Evolutionary conservation across 2,888 invertebrate species (phyloP).

Genomic region (Spodoptera littoralis): DNA sequence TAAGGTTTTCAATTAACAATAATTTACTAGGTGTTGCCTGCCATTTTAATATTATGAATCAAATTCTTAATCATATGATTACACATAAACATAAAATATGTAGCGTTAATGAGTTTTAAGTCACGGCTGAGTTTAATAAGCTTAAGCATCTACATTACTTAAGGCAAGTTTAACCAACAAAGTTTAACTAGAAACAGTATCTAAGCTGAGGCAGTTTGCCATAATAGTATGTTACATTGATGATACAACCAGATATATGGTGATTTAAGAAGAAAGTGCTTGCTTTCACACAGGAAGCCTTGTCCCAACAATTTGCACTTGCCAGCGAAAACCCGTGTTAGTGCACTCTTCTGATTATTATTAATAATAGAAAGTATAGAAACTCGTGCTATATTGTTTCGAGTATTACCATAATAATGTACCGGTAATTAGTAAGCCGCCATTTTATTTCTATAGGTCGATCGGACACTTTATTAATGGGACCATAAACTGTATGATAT

Average conservation of each 20-base stretch:
- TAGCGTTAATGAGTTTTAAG: too few species aligned
- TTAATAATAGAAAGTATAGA: slow-evolving; percentile 66
- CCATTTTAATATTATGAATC: too few species aligned
- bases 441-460: slow-evolving; percentile 35
- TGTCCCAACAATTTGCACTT: slow-evolving; percentile 64
- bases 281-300: slow-evolving; percentile 70
- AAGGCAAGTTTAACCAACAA: slow-evolving; percentile 1
- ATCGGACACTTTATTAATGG: slow-evolving; percentile 30
- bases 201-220: slow-evolving; percentile 44
- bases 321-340: slow-evolving; percentile 47
- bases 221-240: slow-evolving; percentile 52
- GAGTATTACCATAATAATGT: slow-evolving; percentile 37
- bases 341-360: slow-evolving; percentile 55
- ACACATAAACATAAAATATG: too few species aligned
- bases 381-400: slow-evolving; percentile 36
- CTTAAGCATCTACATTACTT: too few species aligned
- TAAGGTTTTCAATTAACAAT: too few species aligned
- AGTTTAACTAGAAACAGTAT: slow-evolving; percentile 21
- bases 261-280: slow-evolving; percentile 61
- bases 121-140: too few species aligned
- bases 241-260: slow-evolving; percentile 55
- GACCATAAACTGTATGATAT: slow-evolving; percentile 35
- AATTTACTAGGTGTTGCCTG: too few species aligned
- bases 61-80: too few species aligned
- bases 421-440: slow-evolving; percentile 14